Evolutionary conservation across 1,140 invertebrate species (phyloP).

Genomic region (Cherax quadricarinatus): DNA sequence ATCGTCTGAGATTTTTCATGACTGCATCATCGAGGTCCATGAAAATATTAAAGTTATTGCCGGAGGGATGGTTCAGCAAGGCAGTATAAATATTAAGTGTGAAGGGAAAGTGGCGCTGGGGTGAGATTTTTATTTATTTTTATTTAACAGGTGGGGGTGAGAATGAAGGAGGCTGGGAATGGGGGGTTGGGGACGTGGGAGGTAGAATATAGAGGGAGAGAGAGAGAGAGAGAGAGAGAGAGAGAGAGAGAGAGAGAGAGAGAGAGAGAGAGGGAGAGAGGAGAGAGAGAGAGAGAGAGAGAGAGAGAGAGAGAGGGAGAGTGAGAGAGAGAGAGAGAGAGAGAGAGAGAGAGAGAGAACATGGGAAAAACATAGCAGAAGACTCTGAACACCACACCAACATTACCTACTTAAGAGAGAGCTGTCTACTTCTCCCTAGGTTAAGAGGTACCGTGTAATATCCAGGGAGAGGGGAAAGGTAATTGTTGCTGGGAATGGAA

Average conservation of each 20-base stretch:
- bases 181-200: background rate
- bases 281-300: background rate
- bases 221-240: background rate
- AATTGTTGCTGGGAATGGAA: too few relatives aligned
- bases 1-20: background rate
- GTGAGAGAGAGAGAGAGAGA: background rate
- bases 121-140: background rate
- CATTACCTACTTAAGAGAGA: too few relatives aligned
- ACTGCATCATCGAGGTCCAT: background rate
- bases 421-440: too few relatives aligned
- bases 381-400: too few relatives aligned
- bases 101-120: too few relatives aligned
- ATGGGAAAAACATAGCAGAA: background rate
- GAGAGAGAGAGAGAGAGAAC: background rate
- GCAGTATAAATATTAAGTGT: background rate
- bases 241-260: background rate
- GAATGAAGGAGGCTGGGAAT: background rate
- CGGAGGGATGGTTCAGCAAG: background rate
- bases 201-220: background rate
- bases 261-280: background rate
- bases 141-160: background rate
- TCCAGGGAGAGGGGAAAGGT: too few relatives aligned
- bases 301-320: constrained; percentile 1
- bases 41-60: constrained; percentile 13
- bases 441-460: too few relatives aligned